A percentile compares a stretch with the other conserved stretches of the same genome.
Conservation (phyloP, 2,888 invertebrate genomes). For the Lacanobia wlatinum region DNA sequence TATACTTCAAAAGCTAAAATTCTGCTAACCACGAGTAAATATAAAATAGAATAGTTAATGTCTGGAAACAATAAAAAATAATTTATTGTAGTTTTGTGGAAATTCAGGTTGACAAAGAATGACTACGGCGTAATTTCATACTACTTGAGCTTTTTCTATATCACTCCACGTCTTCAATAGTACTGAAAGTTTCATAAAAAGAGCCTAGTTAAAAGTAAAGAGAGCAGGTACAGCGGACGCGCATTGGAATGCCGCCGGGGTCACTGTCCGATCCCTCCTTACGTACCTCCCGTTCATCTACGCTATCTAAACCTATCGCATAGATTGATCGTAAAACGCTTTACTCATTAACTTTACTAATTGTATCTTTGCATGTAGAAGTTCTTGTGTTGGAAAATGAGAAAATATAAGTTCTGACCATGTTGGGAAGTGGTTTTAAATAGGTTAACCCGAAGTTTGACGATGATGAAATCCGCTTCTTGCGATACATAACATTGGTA, state of each 20-base stretch:
- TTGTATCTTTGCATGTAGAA: slow-evolving; percentile 54
- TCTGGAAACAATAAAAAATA: not conserved
- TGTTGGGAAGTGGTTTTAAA: not conserved
- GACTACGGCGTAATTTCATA: not conserved
- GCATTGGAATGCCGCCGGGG: slow-evolving; percentile 87
- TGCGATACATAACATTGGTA: not conserved
- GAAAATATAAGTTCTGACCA: slow-evolving; percentile 5
- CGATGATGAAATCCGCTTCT: not conserved
- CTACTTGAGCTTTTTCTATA: not conserved
- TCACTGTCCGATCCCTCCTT: slow-evolving; percentile 86
- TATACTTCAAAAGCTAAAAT: slow-evolving; percentile 8
- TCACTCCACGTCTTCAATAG: slow-evolving; percentile 27
- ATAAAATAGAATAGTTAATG: slow-evolving; percentile 11
- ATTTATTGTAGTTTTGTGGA: slow-evolving; percentile 3
- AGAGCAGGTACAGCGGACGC: slow-evolving; percentile 85
- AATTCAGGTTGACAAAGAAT: not conserved
- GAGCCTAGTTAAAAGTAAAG: slow-evolving; percentile 81
- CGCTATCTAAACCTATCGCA: slow-evolving; percentile 85
- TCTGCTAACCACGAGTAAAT: slow-evolving; percentile 5
- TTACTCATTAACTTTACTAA: slow-evolving; percentile 78
- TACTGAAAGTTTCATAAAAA: slow-evolving; percentile 59
- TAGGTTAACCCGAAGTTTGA: slow-evolving; percentile 3
- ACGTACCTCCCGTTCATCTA: slow-evolving; percentile 75
- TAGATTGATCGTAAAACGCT: slow-evolving; percentile 84
- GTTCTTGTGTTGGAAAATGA: slow-evolving; percentile 29